These are phyloP conservation scores for Odocoileus virginianus DNA, from an alignment of 2,113 vertebrate species.

Conservation along the genomic window DNA sequence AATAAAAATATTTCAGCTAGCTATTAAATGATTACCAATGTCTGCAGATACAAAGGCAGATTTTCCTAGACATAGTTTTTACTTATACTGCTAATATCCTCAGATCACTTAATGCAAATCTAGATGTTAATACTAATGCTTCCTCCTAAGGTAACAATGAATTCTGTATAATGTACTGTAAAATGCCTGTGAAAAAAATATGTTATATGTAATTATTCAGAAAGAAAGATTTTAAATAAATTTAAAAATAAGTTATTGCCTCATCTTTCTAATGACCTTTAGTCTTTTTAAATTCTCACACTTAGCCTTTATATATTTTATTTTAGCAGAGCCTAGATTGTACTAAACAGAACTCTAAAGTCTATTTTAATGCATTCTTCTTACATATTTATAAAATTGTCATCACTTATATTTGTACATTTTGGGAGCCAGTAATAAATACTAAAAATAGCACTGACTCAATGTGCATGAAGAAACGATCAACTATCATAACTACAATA, in stretches of 20 bases:
- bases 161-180: not conserved
- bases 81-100: not conserved
- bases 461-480: not conserved
- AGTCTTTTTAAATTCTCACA: not conserved
- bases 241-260: not conserved
- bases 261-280: not conserved
- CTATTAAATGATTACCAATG: not conserved
- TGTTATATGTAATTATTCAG: not conserved
- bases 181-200: not conserved
- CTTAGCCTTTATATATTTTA: not conserved
- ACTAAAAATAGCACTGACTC: not conserved
- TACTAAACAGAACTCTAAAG: not conserved
- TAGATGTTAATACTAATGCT: not conserved
- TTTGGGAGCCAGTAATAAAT: not conserved
- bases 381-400: not conserved
- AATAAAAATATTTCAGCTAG: not conserved
- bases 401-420: not conserved
- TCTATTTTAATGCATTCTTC: not conserved
- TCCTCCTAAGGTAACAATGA: not conserved
- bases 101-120: not conserved
- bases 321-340: not conserved
- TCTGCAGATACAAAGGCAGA: not conserved
- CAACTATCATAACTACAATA: not conserved
- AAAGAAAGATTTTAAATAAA: not conserved
- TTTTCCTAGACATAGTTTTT: not conserved